Conservation (phyloP, 1,140 invertebrate species). For the Orchestia grillus region DNA sequence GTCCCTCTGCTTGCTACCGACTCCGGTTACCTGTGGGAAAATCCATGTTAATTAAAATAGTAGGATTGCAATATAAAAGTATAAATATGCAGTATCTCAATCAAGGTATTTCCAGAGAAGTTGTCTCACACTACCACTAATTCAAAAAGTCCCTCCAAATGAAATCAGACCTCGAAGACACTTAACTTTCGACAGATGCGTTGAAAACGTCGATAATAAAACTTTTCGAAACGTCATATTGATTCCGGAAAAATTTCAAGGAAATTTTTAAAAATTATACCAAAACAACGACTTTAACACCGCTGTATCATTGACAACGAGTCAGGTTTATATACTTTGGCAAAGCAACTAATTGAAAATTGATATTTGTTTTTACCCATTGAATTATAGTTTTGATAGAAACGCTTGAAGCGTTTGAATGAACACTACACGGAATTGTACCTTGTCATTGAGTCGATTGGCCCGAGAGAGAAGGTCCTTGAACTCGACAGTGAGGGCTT, state of each 20-base stretch:
- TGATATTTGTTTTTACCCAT: not conserved
- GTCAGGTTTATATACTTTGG: too few relatives aligned
- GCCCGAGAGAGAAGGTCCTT: conserved; percentile 82
- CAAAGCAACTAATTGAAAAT: not conserved
- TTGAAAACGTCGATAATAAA: not conserved
- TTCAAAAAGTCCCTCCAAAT: not conserved
- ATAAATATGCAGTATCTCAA: conserved; percentile 14
- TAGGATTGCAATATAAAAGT: too few relatives aligned
- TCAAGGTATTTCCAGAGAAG: not conserved
- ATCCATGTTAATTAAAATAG: not conserved
- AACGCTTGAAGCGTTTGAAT: not conserved
- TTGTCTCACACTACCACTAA: not conserved
- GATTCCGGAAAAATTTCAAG: not conserved
- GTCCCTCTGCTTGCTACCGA: conserved; percentile 83
- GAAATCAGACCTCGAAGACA: not conserved
- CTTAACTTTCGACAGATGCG: not conserved
- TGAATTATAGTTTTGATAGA: not conserved
- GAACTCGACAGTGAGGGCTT: conserved; percentile 70
- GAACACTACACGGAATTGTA: not conserved
- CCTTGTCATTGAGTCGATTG: conserved; percentile 82
- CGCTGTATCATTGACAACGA: too few relatives aligned
- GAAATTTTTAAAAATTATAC: not conserved
- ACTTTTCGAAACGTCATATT: not conserved
- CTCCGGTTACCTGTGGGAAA: conserved; percentile 76
- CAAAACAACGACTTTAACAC: too few relatives aligned